Conservation (phyloP, 2,113 vertebrate species). For the Percopsis transmontana region DNA sequence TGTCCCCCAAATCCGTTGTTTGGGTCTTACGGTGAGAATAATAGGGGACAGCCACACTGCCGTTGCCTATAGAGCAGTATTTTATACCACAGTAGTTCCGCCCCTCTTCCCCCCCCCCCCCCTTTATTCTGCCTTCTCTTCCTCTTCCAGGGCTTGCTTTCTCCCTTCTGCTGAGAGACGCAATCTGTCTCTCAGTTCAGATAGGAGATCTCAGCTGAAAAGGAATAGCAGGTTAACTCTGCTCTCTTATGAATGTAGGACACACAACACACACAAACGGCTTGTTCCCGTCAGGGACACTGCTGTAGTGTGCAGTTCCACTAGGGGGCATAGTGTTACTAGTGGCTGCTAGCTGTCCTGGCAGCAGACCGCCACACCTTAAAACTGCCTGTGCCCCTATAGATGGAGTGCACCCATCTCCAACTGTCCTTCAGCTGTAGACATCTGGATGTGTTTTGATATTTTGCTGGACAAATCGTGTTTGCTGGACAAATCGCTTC, state of each 20-base stretch:
- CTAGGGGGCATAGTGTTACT: constrained; percentile 31
- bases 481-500: constrained; percentile 66
- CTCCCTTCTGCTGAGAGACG: constrained; percentile 32
- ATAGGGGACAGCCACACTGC: constrained; percentile 59
- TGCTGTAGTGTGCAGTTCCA: constrained; percentile 41
- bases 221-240: constrained; percentile 52
- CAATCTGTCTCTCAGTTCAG: constrained; percentile 39
- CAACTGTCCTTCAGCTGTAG: constrained; percentile 59
- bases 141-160: constrained; percentile 47
- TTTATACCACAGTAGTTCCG: constrained; percentile 49
- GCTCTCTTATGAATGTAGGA: constrained; percentile 76
- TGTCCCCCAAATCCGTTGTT: constrained; percentile 50
- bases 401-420: constrained; percentile 38
- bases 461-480: constrained; percentile 49
- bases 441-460: constrained; percentile 69
- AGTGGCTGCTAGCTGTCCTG: constrained; percentile 37
- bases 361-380: constrained; percentile 33
- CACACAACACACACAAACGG: constrained; percentile 49
- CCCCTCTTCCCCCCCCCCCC: constrained; percentile 43
- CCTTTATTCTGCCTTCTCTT: constrained; percentile 64
- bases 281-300: constrained; percentile 57
- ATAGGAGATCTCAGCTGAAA: constrained; percentile 54
- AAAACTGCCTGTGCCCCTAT: constrained; percentile 44
- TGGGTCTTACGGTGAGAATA: constrained; percentile 53
- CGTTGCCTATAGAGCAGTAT: constrained; percentile 51